Conservation (phyloP, 2,113 vertebrate genomes). For the Manacus vitellinus region DNA sequence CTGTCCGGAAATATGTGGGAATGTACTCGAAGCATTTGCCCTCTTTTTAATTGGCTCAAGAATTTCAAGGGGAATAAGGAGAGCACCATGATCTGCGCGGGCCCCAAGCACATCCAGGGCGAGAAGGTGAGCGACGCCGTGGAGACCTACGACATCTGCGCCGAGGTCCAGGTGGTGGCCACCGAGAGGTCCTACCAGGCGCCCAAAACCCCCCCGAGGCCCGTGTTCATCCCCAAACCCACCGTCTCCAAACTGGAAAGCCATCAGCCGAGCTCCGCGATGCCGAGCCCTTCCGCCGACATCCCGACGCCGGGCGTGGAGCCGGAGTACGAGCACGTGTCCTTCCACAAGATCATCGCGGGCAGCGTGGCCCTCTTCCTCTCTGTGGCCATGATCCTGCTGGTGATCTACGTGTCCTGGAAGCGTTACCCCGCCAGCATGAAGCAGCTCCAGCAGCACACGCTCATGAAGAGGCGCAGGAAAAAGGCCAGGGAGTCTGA, state of each 20-base stretch:
- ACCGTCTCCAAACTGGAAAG: conserved; percentile 80
- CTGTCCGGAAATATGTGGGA: conserved; percentile 95
- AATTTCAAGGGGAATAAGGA: conserved; percentile 95
- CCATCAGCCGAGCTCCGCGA: conserved; percentile 53
- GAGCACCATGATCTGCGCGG: conserved; percentile 91
- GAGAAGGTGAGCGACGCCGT: conserved; percentile 94
- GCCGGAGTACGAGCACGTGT: conserved; percentile 91
- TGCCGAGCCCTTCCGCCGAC: conserved; percentile 73
- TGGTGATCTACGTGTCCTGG: conserved; percentile 98
- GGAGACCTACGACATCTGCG: conserved; percentile 89
- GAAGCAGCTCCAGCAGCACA: conserved; percentile 93
- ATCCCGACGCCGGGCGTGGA: conserved; percentile 79
- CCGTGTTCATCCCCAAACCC: conserved; percentile 77
- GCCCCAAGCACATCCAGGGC: conserved; percentile 92
- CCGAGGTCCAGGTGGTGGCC: conserved; percentile 78
- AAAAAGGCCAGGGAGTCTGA: conserved; percentile 91
- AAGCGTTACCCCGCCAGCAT: conserved; percentile 95
- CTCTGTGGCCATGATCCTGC: conserved; percentile 92
- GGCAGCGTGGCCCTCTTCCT: conserved; percentile 94
- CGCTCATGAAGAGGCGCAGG: conserved; percentile 88
- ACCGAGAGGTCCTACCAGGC: conserved; percentile 78
- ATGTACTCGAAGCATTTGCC: conserved; percentile 92
- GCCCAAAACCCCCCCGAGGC: conserved; percentile 78
- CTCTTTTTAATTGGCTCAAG: conserved; percentile 91
- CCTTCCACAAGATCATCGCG: conserved; percentile 95